Evolutionary conservation across 2,797 vertebrate genomes (phyloP).

Genomic region (Streptopelia turtur): DNA sequence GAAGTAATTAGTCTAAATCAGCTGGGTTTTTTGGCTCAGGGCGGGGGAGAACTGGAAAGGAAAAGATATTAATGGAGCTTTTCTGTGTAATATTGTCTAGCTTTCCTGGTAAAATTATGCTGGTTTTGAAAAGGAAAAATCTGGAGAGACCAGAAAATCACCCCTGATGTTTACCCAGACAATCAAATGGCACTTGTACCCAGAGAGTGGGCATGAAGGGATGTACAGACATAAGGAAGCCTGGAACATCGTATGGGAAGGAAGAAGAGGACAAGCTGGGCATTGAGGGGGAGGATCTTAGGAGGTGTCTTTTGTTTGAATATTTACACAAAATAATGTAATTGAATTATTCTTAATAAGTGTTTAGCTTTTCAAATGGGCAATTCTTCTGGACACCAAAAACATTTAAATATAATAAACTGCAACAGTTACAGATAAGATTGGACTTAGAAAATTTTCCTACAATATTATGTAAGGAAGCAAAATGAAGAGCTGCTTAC

Average conservation of each 20-base stretch:
- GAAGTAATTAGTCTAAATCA: conserved; percentile 56
- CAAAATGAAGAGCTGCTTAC: conserved; percentile 39
- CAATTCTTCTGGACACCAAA: background rate
- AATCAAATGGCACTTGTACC: background rate
- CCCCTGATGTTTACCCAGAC: background rate
- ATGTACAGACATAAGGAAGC: background rate
- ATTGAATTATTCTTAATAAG: background rate
- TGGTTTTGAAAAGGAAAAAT: background rate
- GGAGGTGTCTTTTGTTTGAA: background rate
- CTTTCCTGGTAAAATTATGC: background rate
- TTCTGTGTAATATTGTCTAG: background rate
- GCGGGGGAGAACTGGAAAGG: background rate
- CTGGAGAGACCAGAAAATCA: background rate
- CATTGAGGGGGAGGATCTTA: background rate
- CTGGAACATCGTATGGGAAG: background rate
- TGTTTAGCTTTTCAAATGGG: background rate
- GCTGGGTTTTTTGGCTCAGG: background rate
- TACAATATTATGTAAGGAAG: background rate
- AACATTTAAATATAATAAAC: background rate
- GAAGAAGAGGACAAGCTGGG: background rate
- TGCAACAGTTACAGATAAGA: background rate
- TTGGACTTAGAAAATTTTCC: background rate
- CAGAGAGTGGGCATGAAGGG: background rate
- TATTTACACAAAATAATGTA: background rate
- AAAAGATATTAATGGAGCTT: background rate